phyloP scores from a whole-genome alignment of 2,888 invertebrate species.

The Hydriomena furcata region DNA sequence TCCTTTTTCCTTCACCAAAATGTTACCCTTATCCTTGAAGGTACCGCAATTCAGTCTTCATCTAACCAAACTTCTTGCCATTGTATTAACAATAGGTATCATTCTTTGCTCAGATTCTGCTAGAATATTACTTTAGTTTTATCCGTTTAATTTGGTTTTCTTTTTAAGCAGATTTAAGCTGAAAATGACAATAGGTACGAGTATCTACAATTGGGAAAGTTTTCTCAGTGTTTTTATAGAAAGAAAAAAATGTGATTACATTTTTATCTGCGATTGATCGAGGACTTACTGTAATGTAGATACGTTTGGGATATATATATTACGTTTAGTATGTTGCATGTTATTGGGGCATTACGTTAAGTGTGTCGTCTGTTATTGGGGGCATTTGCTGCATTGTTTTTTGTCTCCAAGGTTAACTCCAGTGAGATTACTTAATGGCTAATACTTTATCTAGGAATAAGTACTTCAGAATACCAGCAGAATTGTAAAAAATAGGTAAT shows the following conservation, averaged over 20 bases:
- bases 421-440: too few species aligned
- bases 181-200: slow-evolving; percentile 36
- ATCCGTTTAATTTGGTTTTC: slow-evolving; percentile 42
- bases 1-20: slow-evolving; percentile 54
- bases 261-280: slow-evolving; percentile 32
- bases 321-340: too few species aligned
- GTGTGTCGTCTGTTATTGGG: too few species aligned
- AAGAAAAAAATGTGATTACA: slow-evolving; percentile 32
- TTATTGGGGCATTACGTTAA: too few species aligned
- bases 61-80: slow-evolving; percentile 49
- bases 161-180: slow-evolving; percentile 43
- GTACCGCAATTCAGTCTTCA: slow-evolving; percentile 56
- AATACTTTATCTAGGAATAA: too few species aligned
- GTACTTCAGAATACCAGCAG: too few species aligned
- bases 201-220: slow-evolving; percentile 33
- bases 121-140: slow-evolving; percentile 43
- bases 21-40: slow-evolving; percentile 43
- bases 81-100: slow-evolving; percentile 65
- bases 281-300: too few species aligned
- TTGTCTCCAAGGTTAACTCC: too few species aligned
- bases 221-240: slow-evolving; percentile 25
- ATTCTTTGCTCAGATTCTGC: slow-evolving; percentile 45
- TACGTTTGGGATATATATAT: too few species aligned
- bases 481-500: too few species aligned
- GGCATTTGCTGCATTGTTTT: too few species aligned